phyloP scores from a whole-genome alignment of 2,113 vertebrate species.

The Toxotes chatareus region DNA sequence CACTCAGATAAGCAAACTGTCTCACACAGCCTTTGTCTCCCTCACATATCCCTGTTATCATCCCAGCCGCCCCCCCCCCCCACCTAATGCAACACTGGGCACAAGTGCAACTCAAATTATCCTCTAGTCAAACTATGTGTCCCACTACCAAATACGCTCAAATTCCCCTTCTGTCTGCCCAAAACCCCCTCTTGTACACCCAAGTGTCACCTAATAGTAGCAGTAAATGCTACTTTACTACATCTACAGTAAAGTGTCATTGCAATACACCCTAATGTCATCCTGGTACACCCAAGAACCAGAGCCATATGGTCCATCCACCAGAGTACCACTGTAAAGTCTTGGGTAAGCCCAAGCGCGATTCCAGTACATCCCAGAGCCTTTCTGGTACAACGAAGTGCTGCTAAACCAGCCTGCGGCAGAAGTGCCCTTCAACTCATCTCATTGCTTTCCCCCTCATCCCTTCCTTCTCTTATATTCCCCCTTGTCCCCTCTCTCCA shows the following conservation, averaged over 20 bases:
- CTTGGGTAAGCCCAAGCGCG: too few species aligned
- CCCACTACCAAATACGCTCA: background rate
- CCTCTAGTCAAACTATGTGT: background rate
- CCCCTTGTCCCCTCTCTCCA: background rate
- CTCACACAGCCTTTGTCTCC: background rate
- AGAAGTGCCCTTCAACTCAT: slow-evolving; percentile 29
- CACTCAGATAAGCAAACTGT: background rate
- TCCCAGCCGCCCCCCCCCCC: background rate
- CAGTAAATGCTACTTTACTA: background rate
- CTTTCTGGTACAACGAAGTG: background rate
- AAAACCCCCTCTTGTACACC: background rate
- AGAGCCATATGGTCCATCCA: background rate
- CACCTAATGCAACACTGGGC: background rate
- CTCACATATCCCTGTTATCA: background rate
- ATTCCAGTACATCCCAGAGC: background rate
- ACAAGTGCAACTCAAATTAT: background rate
- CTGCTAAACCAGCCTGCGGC: background rate
- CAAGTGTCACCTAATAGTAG: background rate
- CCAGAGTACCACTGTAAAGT: background rate
- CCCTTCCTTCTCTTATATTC: background rate
- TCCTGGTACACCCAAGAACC: background rate
- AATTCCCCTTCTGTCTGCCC: too few species aligned
- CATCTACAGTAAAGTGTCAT: background rate
- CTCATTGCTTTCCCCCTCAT: background rate
- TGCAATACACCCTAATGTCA: background rate